Evolutionary conservation across 2,888 invertebrate species (phyloP).

Genomic region (Dicycla oo): DNA sequence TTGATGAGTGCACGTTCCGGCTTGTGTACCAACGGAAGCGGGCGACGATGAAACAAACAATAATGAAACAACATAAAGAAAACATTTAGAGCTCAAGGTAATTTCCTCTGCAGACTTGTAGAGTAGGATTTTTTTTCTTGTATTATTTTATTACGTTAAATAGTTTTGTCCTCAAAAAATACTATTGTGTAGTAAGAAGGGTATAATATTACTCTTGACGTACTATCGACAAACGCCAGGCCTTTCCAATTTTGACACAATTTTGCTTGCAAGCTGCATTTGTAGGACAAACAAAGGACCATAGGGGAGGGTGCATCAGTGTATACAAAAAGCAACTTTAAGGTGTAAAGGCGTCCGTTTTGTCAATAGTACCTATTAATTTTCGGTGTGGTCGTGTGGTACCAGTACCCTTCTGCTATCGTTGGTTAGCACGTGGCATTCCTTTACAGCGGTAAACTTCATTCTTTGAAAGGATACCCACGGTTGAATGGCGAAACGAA

Average conservation of each 20-base stretch:
- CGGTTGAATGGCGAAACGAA: constrained; percentile 7
- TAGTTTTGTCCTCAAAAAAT: no score
- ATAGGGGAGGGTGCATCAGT: no score
- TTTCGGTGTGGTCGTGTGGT: constrained; percentile 13
- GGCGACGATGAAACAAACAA: constrained; percentile 54
- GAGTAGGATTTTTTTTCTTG: not conserved
- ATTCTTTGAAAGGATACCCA: constrained; percentile 21
- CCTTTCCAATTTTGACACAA: no score
- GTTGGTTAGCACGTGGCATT: constrained; percentile 43
- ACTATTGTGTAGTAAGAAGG: no score
- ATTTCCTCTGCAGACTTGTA: constrained; percentile 7
- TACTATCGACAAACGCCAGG: no score
- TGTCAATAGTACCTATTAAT: constrained; percentile 10
- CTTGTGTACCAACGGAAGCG: constrained; percentile 64
- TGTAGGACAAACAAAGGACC: no score
- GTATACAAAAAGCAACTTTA: no score
- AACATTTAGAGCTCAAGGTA: constrained; percentile 38
- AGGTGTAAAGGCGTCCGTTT: no score
- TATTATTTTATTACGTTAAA: not conserved
- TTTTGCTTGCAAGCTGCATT: no score
- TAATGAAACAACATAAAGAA: constrained; percentile 42
- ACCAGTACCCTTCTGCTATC: constrained; percentile 19
- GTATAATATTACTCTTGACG: no score
- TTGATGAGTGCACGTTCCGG: constrained; percentile 75
- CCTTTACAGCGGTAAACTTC: constrained; percentile 5